These are phyloP conservation scores for human DNA, from an alignment of 2,113 vertebrate species.

Conservation along the genomic window DNA sequence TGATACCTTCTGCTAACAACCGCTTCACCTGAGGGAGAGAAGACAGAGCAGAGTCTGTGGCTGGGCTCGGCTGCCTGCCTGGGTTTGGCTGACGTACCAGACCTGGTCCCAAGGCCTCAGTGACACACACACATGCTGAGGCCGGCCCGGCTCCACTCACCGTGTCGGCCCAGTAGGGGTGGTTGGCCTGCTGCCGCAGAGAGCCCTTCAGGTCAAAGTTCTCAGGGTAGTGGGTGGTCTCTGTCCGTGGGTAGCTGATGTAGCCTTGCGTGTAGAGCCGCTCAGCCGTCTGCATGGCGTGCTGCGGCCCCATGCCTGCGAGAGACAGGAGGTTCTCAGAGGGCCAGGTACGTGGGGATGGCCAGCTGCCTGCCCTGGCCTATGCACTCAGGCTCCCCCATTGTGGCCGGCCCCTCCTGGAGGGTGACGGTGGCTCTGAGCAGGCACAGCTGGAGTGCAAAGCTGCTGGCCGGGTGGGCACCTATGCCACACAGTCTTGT, in stretches of 20 bases:
- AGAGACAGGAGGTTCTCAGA: neutral
- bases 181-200: conserved; percentile 92
- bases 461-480: neutral
- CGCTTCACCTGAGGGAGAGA: conserved; percentile 89
- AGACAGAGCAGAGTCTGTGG: neutral
- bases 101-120: neutral
- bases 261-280: conserved; percentile 97
- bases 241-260: conserved; percentile 98
- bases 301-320: conserved; percentile 95
- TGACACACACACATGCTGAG: neutral
- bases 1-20: conserved; percentile 91
- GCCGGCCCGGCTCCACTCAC: conserved; percentile 81
- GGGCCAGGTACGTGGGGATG: accelerated
- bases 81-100: neutral
- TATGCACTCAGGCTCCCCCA: neutral
- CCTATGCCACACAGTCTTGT: neutral
- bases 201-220: conserved; percentile 96
- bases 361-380: neutral
- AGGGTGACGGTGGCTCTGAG: neutral
- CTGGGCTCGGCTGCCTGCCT: neutral
- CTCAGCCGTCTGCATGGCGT: conserved; percentile 98
- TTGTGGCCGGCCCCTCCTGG: neutral
- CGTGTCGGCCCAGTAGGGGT: conserved; percentile 92
- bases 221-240: conserved; percentile 97
- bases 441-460: neutral